Percentiles rank a stretch among this genome's conserved stretches.
Evolutionary conservation across 2,888 invertebrate genomes (phyloP).

Genomic region (Phalangium opilio): DNA sequence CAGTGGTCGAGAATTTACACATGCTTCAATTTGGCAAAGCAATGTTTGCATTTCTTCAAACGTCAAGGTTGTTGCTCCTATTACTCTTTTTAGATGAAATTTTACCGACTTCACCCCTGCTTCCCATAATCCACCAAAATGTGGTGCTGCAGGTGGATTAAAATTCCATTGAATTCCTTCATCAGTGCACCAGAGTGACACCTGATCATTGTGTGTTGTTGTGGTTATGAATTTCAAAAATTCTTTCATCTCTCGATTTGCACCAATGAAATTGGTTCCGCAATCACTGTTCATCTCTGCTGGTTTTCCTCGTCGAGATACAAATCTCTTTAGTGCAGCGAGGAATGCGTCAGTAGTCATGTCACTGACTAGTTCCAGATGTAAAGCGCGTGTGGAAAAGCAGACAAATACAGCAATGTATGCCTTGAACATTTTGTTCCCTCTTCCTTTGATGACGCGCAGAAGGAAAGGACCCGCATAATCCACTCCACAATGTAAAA

Average conservation of each 20-base stretch:
- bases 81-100: no score
- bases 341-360: slow-evolving; percentile 7
- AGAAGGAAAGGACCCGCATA: slow-evolving; percentile 25
- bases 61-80: no score
- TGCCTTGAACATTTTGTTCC: slow-evolving; percentile 22
- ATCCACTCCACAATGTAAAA: slow-evolving; percentile 26
- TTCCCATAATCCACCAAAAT: no score
- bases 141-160: no score
- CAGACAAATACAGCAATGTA: slow-evolving; percentile 26
- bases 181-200: background rate
- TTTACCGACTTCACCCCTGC: no score
- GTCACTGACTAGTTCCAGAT: slow-evolving; percentile 8
- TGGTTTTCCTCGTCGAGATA: slow-evolving; percentile 4
- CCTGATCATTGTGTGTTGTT: background rate
- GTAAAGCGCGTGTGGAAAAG: slow-evolving; percentile 23
- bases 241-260: background rate
- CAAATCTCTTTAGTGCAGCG: slow-evolving; percentile 3
- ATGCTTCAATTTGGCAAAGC: no score
- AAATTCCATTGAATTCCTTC: slow-evolving; percentile 3
- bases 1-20: no score
- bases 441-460: slow-evolving; percentile 18
- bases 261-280: slow-evolving; percentile 15
- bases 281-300: slow-evolving; percentile 12
- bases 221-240: background rate
- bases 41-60: no score